Base-by-base conservation (phyloP, 35 echinoderm and acorn worm species). In the Diadema setosum region DNA sequence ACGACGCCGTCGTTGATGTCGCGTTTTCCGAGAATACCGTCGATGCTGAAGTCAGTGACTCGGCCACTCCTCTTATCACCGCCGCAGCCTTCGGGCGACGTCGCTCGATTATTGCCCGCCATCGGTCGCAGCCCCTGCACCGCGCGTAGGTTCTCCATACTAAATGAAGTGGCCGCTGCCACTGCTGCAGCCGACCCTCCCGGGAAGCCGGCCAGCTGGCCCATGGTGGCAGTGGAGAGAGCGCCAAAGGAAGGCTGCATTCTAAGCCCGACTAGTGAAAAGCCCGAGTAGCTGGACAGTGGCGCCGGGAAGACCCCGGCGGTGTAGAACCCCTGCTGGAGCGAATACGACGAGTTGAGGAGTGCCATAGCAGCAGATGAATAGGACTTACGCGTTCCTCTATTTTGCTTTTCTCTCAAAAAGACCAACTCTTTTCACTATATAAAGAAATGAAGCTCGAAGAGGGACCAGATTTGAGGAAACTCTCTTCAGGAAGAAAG, bases 41-140 rank as follows among this genome's bases (percentile, higher is more conserved):
- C 87, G 45, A 90, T 90, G 16, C 80, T 83, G 80, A 90, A 90
- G 80, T 90, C 81, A 11, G 88, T 90, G 12, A 90, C 88, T n/a
- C n/a, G n/a, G 23, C 88, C 80, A 40, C 45, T 83, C 15, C 81
- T n/a, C 24, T 78, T 78, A 7, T 78, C 73, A 21, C 73, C 73
- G 7, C 24, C 18, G 73, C 73, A 41, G 35, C 73, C 73, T 9
- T 9, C 9, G 1, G 73, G 40, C 4, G 73, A 42, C 14, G 17
- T 36, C 17, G 73, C 73, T 12, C 63, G 27, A 67, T 34, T 67
- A n/a, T 52, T 52, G 35, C 15, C 44, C 29, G 20, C 27, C 40
- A 78, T 24, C 21, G 73, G 73, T 44, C 73, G 29, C 73, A 78
- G 20, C 1, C 73, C 73, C n/a, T 78, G 73, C 14, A 36, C 40